Conservation (phyloP, 2,797 vertebrate species). For the Morus bassanus region DNA sequence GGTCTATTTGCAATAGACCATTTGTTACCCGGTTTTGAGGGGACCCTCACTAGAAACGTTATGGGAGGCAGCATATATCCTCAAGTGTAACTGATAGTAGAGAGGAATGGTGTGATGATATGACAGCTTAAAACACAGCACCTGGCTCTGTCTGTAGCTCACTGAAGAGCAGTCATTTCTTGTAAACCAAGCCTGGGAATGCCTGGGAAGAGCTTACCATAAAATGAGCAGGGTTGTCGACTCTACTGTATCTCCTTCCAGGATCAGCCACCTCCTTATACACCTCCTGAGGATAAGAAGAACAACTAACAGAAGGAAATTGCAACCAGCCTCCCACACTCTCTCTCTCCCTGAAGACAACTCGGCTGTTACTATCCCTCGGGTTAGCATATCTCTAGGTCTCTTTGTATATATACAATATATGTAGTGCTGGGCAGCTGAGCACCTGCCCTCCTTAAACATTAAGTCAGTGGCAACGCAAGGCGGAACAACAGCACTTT, state of each 20-base stretch:
- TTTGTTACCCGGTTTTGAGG: not conserved
- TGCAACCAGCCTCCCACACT: not conserved
- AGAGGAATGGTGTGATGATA: not conserved
- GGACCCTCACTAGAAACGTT: not conserved
- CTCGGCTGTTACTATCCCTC: not conserved
- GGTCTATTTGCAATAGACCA: not conserved
- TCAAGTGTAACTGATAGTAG: not conserved
- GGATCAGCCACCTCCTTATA: slow-evolving; percentile 89
- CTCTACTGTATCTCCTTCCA: slow-evolving; percentile 41
- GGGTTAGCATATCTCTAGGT: slow-evolving; percentile 35
- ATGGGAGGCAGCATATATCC: not conserved
- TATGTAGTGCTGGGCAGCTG: not conserved
- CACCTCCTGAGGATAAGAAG: slow-evolving; percentile 86
- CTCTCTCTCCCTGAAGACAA: slow-evolving; percentile 31
- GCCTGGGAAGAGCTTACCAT: not conserved
- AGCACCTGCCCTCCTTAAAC: not conserved
- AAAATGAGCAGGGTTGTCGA: not conserved
- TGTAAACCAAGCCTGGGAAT: not conserved
- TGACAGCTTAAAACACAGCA: not conserved
- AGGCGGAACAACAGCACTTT: slow-evolving; percentile 2
- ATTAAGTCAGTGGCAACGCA: slow-evolving; percentile 9
- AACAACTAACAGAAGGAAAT: slow-evolving; percentile 64
- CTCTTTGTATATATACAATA: not conserved
- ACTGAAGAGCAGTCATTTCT: not conserved
- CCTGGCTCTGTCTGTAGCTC: not conserved